Percentiles rank a stretch among this genome's conserved stretches.
Evolutionary conservation across 1,140 invertebrate genomes (phyloP).

Genomic region (Bombus consobrinus): DNA sequence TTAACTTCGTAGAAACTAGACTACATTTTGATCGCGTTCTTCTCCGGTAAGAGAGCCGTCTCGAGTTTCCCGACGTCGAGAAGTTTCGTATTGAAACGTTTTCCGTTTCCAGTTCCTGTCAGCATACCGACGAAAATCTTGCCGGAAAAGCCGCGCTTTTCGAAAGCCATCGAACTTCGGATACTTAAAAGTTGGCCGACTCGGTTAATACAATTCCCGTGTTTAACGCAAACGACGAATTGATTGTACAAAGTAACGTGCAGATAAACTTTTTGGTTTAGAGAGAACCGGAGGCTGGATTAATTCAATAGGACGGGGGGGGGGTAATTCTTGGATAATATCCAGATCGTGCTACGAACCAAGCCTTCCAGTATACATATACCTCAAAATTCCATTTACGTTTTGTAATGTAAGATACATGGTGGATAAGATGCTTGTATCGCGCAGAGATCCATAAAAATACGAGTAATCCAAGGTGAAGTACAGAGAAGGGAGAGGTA

Average conservation of each 20-base stretch:
- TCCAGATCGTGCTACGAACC: constrained; percentile 15
- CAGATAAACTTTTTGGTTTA: constrained; percentile 31
- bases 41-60: not conserved
- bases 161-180: constrained; percentile 14
- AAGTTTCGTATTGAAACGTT: constrained; percentile 31
- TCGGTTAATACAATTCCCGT: constrained; percentile 37
- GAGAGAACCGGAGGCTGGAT: not conserved
- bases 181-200: constrained; percentile 11
- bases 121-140: not conserved
- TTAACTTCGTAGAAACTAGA: constrained; percentile 9
- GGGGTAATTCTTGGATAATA: constrained; percentile 19
- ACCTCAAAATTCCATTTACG: not conserved
- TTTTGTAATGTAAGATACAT: not conserved
- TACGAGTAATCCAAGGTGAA: not conserved
- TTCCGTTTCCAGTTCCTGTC: not conserved
- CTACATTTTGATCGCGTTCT: not conserved
- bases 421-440: not conserved
- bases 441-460: not conserved
- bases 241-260: constrained; percentile 4
- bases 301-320: constrained; percentile 33
- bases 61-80: not conserved
- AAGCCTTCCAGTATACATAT: not conserved
- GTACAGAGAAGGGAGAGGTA: not conserved
- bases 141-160: not conserved
- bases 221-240: not conserved